phyloP scores from a whole-genome alignment of 2,113 vertebrate species.

The Amphiprion percula region DNA sequence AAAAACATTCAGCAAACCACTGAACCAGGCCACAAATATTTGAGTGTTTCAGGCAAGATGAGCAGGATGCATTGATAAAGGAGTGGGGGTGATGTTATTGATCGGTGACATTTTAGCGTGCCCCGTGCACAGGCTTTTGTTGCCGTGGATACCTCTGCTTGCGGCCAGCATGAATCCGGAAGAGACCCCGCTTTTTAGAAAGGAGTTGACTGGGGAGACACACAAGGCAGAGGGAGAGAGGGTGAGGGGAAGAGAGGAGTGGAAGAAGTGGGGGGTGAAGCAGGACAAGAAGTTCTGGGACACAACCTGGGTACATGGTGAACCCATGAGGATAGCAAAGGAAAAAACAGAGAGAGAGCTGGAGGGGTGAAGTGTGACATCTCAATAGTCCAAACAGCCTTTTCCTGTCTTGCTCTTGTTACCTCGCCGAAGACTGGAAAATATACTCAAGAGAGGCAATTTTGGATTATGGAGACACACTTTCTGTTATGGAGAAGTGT shows the following conservation, averaged over 20 bases:
- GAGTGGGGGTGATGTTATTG: slow-evolving; percentile 29
- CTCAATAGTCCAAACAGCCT: slow-evolving; percentile 67
- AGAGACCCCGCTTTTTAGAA: slow-evolving; percentile 98
- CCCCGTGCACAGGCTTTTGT: slow-evolving; percentile 80
- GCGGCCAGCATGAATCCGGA: slow-evolving; percentile 95
- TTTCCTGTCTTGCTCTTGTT: neutral
- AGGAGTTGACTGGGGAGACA: slow-evolving; percentile 93
- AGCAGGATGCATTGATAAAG: slow-evolving; percentile 33
- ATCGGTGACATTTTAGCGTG: slow-evolving; percentile 70
- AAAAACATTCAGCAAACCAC: neutral
- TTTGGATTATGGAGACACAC: slow-evolving; percentile 66
- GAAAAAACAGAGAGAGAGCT: slow-evolving; percentile 12
- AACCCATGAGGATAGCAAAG: slow-evolving; percentile 42
- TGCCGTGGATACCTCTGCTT: slow-evolving; percentile 94
- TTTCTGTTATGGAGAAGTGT: slow-evolving; percentile 23
- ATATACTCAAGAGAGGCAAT: slow-evolving; percentile 8
- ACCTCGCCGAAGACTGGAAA: neutral
- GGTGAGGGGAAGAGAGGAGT: slow-evolving; percentile 70
- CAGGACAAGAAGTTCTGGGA: slow-evolving; percentile 42
- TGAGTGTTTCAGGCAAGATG: slow-evolving; percentile 63
- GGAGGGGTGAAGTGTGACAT: slow-evolving; percentile 29
- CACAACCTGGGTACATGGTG: slow-evolving; percentile 39
- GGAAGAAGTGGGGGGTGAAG: slow-evolving; percentile 28
- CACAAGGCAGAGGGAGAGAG: slow-evolving; percentile 91
- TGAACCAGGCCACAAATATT: slow-evolving; percentile 70